phyloP scores from a whole-genome alignment of 2,113 vertebrate species.

The Rhinoderma darwinii region DNA sequence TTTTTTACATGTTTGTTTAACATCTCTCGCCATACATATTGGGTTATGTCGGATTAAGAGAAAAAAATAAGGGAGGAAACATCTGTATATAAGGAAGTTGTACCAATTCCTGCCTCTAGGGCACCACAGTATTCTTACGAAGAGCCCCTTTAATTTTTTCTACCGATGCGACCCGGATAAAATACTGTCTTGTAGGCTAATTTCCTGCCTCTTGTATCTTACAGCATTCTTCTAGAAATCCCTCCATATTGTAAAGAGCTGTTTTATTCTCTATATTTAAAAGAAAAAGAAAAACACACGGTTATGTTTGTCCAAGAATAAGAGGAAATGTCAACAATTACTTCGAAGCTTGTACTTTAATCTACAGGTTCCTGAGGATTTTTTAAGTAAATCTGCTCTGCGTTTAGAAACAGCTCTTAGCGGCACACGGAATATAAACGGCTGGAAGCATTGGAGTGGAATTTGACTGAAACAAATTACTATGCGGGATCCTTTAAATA shows the following conservation, averaged over 20 bases:
- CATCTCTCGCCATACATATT: too few relatives aligned
- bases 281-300: background rate
- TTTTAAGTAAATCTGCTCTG: constrained; percentile 7
- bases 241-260: constrained; percentile 29
- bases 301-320: background rate
- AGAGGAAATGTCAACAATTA: constrained; percentile 11
- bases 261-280: constrained; percentile 38
- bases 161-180: background rate
- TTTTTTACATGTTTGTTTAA: too few relatives aligned
- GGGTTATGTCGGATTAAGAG: too few relatives aligned
- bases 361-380: background rate
- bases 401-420: constrained; percentile 8
- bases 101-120: background rate
- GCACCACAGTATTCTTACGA: background rate
- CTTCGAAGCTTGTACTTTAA: background rate
- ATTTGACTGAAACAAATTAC: constrained; percentile 41
- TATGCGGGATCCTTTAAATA: constrained; percentile 2
- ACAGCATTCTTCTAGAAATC: constrained; percentile 48
- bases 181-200: background rate
- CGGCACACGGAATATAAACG: constrained; percentile 20
- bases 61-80: too few relatives aligned
- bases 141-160: background rate
- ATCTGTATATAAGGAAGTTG: background rate
- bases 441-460: background rate
- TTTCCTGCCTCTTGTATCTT: constrained; percentile 5